Evolutionary conservation across 2,113 vertebrate genomes (phyloP), one percentile per base, ranked within the genome.

Genomic region (Vulpes vulpes): DNA sequence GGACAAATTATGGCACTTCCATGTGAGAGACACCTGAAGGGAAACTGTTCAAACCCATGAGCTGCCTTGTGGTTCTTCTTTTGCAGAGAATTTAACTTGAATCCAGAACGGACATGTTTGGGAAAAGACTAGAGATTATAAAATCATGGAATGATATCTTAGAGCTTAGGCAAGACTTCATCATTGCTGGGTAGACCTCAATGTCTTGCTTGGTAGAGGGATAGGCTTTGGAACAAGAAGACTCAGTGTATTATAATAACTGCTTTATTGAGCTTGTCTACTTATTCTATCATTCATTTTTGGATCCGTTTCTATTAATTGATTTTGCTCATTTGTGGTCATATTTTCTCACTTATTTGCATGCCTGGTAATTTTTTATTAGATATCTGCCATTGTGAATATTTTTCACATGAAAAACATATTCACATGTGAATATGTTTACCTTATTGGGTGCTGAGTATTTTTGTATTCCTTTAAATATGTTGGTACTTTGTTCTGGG

Each of bases 381-480:
- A 53, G 79, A 30, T 64, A n/a, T 8, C 30, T 55, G 14, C 27
- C 71, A 69, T 49, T 94, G 25, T 64, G 19, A 69, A 53, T 43
- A 43, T 43, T 43, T 43, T 43, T 43, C 43, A 43, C 43, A 43
- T 43, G 43, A 43, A 43, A 43, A 43, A 43, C 43, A 43, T 43
- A 43, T 43, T 43, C 43, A 43, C 43, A 43, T 43, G 43, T 43
- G 43, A 43, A 43, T 43, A 43, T 43, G 7, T 86, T 94, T 78
- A 49, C 17, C 22, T 76, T 81, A 12, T 19, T 43, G 30, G 22
- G 27, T 87, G 53, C 59, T 78, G 30, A 94, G 73, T 78, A 57
- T 83, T 83, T 94, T 88, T 59, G 5, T 71, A 76, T 82, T 49
- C 7, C 76, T 93, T 95, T 95, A 86, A 81, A 55, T 71, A 49